Evolutionary conservation across 53 echinoderm and acorn worm species (phyloP).

Genomic region (Patiria pectinifera): DNA sequence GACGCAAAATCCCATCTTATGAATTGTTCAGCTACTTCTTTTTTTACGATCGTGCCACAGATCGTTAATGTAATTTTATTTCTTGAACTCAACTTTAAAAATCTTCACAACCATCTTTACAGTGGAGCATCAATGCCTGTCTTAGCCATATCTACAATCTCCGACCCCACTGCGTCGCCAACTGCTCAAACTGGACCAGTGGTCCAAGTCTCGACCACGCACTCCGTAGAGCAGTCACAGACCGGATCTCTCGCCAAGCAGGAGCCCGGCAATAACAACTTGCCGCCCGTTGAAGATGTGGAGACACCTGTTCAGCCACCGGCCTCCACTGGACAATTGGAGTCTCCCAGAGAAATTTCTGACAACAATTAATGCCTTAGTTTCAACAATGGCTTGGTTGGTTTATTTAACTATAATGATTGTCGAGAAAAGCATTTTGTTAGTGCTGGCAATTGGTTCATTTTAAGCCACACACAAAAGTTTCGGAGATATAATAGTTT

Average conservation of each 20-base stretch:
- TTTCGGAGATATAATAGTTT: no score
- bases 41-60: no score
- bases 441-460: no score
- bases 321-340: not conserved
- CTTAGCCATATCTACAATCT: not conserved
- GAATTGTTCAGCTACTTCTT: no score
- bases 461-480: no score
- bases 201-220: constrained; percentile 10
- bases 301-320: not conserved
- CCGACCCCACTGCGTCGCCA: not conserved
- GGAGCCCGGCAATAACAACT: not conserved
- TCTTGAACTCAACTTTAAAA: not conserved
- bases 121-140: constrained; percentile 12
- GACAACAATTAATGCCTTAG: not conserved
- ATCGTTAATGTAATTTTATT: not conserved
- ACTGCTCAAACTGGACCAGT: not conserved
- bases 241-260: not conserved
- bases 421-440: no score
- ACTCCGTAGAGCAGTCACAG: not conserved
- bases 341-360: not conserved
- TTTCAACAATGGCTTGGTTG: not conserved
- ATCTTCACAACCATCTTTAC: not conserved
- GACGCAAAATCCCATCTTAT: no score
- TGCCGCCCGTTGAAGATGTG: constrained; percentile 18
- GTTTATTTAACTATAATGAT: no score